phyloP scores from a whole-genome alignment of 2,113 vertebrate species.

The Macroglossus sobrinus region DNA sequence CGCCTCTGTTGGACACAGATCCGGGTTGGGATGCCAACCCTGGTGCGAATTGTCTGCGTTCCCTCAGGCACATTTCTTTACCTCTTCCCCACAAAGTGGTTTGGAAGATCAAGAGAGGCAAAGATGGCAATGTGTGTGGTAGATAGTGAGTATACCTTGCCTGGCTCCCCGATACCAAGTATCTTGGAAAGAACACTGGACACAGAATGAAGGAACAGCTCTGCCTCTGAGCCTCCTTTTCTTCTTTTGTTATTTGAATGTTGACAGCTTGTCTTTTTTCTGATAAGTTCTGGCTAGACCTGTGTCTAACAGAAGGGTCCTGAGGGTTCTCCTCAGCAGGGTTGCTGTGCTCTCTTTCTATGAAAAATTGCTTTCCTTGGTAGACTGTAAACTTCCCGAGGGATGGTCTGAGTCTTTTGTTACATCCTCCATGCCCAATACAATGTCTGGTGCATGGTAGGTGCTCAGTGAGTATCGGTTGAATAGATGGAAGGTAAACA shows the following conservation, averaged over 20 bases:
- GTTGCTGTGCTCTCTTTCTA: neutral
- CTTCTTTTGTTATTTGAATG: neutral
- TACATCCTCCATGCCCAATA: neutral
- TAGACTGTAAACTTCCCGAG: neutral
- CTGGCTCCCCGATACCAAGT: neutral
- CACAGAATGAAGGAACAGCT: neutral
- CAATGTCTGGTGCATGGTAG: neutral
- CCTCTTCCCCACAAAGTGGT: neutral
- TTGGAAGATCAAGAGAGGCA: neutral
- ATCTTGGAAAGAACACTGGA: neutral
- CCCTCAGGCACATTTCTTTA: neutral
- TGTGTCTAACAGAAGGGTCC: neutral
- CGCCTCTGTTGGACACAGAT: neutral
- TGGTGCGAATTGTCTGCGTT: too few species aligned
- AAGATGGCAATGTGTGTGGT: neutral
- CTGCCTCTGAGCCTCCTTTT: neutral
- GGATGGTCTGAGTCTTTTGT: neutral
- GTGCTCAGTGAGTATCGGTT: fast-evolving
- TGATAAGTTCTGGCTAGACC: neutral
- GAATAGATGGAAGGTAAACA: neutral
- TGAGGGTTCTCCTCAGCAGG: neutral
- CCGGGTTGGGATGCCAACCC: neutral
- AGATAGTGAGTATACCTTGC: neutral
- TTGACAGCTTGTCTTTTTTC: neutral
- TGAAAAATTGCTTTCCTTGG: neutral